Conservation (phyloP, 2,888 invertebrate species). For the Linyphia triangularis region DNA sequence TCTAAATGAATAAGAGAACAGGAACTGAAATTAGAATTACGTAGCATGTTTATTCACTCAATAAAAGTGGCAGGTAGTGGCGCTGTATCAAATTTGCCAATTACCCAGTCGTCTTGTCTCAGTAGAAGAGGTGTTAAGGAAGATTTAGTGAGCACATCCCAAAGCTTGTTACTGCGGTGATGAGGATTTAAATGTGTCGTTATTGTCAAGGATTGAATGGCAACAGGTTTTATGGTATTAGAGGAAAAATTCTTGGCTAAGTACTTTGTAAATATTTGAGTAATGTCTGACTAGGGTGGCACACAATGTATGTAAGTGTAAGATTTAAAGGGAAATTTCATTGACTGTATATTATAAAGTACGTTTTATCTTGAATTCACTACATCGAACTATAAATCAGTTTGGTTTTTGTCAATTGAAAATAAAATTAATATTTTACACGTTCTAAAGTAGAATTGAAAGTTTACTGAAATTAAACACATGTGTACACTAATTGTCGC, state of each 20-base stretch:
- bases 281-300: no score
- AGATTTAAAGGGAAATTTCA: no score
- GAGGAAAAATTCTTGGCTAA: not conserved
- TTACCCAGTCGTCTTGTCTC: not conserved
- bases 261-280: no score
- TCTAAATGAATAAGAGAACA: not conserved
- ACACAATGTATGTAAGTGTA: no score
- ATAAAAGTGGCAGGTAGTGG: not conserved
- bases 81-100: slow-evolving; percentile 4
- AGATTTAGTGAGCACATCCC: not conserved
- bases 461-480: no score
- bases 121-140: not conserved
- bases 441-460: no score
- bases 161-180: not conserved
- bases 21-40: not conserved
- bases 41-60: not conserved
- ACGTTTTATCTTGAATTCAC: no score
- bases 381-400: no score
- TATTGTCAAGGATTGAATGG: not conserved
- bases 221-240: not conserved
- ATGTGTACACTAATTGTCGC: no score
- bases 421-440: no score
- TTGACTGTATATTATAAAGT: no score
- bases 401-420: no score
- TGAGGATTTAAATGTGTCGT: not conserved